Base-by-base conservation (phyloP, 2,113 vertebrate species). In the Hippocampus abdominalis region DNA sequence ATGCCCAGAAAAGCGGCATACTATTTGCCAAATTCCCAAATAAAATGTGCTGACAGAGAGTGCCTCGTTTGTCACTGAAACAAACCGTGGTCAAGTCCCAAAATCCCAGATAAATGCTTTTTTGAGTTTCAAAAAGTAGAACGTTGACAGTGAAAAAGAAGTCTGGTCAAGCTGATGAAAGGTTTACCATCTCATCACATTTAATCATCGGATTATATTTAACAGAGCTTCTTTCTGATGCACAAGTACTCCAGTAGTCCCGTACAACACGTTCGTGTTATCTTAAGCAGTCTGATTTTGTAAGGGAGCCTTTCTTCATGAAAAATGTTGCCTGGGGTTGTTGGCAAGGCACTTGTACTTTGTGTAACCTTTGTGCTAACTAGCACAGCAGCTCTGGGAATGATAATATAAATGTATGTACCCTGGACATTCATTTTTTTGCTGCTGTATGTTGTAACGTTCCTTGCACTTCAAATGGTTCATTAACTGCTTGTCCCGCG, bases 331-430 rank as follows among this genome's bases (percentile, higher is more conserved):
- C 79, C 70, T 72, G 60, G 48, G 73, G 76, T 74, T 78, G 69
- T 71, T 81, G 70, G 68, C 69, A 70, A 73, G 69, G 68, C 70
- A 71, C 46, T 61, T 66, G 63, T 66, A 86, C 81, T 86, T 81
- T 81, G 60, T 12, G 64, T 82, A 78, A 87, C 82, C 84, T 84
- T 73, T 74, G 60, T 12, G 25, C 70, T 80, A 85, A 81, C 74
- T 82, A 82, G 81, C 68, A 80, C 79, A 85, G 75, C 67, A 86
- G 75, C 73, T 2, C 25, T 81, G 82, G 84, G 79, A 84, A 65
- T 78, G 62, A 63, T 74, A 70, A 73, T 80, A 71, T 71, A 51
- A 86, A 81, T 72, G 79, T 71, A 81, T 82, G 70, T 63, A 73
- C 79, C 76, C 73, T 74, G 71, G 71, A 71, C 76, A 65, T 80